phyloP scores from a whole-genome alignment of 1,140 invertebrate species.

The Drosophila truncata region DNA sequence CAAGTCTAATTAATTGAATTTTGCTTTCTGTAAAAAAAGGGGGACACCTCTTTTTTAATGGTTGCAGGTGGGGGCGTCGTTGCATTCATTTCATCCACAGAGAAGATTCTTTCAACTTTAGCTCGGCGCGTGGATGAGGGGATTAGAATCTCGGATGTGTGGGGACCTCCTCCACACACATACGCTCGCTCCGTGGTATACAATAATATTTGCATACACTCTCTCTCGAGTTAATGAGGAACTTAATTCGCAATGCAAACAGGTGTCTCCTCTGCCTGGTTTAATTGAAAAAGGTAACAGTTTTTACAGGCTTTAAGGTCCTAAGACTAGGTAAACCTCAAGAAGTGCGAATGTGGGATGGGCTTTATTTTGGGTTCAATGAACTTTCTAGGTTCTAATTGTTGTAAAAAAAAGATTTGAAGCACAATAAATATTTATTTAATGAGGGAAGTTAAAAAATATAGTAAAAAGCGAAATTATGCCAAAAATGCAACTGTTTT shows the following conservation, averaged over 20 bases:
- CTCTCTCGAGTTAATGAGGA: constrained; percentile 13
- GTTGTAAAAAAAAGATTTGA: too few relatives aligned
- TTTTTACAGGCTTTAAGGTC: constrained; percentile 4
- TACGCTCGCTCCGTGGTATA: neutral
- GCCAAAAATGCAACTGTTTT: too few relatives aligned
- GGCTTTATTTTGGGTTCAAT: neutral
- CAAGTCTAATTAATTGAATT: neutral
- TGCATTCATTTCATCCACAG: constrained; percentile 3
- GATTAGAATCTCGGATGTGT: neutral
- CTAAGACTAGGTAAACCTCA: neutral
- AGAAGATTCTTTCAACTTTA: constrained; percentile 5
- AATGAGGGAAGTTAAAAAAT: too few relatives aligned
- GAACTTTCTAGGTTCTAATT: neutral
- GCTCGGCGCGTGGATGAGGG: neutral
- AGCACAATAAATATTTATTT: too few relatives aligned
- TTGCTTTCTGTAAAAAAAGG: neutral
- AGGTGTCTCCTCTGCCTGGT: constrained; percentile 11
- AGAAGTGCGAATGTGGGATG: accelerated
- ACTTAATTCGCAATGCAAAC: constrained; percentile 31
- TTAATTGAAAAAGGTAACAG: constrained; percentile 22
- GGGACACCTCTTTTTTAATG: neutral
- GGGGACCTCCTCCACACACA: neutral
- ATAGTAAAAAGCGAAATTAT: too few relatives aligned
- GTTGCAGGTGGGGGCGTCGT: neutral
- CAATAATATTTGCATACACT: constrained; percentile 23